Percentiles rank a stretch among this genome's conserved stretches.
Conservation (phyloP, 2,888 invertebrate genomes). For the Miltochrista miniata region DNA sequence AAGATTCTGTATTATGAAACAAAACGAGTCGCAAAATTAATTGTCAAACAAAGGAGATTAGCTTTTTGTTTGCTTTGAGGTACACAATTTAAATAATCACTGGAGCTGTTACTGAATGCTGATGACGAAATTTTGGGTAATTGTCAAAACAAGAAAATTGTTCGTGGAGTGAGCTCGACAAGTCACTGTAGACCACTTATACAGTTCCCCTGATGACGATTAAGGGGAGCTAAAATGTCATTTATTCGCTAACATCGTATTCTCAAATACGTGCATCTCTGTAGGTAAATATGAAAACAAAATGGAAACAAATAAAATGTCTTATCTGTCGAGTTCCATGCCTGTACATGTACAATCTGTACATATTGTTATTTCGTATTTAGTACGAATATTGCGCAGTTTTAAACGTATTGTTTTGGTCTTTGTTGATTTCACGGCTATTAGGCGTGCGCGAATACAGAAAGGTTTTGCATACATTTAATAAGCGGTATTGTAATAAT, state of each 20-base stretch:
- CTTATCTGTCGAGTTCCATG: slow-evolving; percentile 56
- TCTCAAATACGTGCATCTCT: slow-evolving; percentile 55
- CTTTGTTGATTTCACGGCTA: slow-evolving; percentile 9
- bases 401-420: slow-evolving; percentile 13
- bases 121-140: slow-evolving; percentile 66
- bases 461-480: slow-evolving; percentile 1
- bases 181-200: slow-evolving; percentile 41
- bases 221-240: slow-evolving; percentile 74
- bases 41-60: slow-evolving; percentile 66
- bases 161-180: slow-evolving; percentile 50
- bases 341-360: slow-evolving; percentile 45
- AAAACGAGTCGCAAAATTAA: slow-evolving; percentile 58
- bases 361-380: slow-evolving; percentile 43
- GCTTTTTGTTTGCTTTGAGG: slow-evolving; percentile 62
- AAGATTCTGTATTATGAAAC: slow-evolving; percentile 41
- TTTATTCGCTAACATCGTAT: slow-evolving; percentile 73
- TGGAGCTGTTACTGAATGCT: slow-evolving; percentile 60
- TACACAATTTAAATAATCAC: slow-evolving; percentile 71
- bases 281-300: slow-evolving; percentile 47
- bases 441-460: not conserved
- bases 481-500: slow-evolving; percentile 1
- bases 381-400: slow-evolving; percentile 22
- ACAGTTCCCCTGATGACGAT: slow-evolving; percentile 71
- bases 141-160: slow-evolving; percentile 71
- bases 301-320: slow-evolving; percentile 52